Evolutionary conservation across 2,797 vertebrate genomes (phyloP).

Genomic region (Aplochiton taeniatus): DNA sequence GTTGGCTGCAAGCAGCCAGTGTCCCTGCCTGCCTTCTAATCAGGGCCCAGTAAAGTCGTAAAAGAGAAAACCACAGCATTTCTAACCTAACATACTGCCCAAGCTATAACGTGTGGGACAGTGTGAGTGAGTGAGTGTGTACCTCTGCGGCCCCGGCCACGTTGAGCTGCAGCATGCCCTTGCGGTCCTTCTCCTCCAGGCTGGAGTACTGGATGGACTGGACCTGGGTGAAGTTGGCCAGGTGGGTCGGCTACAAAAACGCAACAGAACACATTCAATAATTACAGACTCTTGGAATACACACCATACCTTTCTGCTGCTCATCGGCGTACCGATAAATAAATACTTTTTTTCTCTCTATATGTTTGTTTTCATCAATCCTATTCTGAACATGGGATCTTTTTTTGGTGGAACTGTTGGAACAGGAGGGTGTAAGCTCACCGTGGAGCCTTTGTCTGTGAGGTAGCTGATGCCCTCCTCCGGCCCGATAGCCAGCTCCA

Average conservation of each 20-base stretch:
- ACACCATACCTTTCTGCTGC: no score
- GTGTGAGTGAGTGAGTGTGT: slow-evolving; percentile 17
- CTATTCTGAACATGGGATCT: no score
- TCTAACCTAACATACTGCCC: no score
- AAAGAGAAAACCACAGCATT: background rate
- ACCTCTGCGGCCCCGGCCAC: slow-evolving; percentile 96
- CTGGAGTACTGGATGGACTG: slow-evolving; percentile 95
- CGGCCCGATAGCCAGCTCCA: slow-evolving; percentile 95
- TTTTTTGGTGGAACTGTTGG: no score
- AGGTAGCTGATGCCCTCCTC: slow-evolving; percentile 99
- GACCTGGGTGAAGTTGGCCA: slow-evolving; percentile 95
- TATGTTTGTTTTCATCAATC: no score
- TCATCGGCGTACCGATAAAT: no score
- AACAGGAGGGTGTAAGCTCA: slow-evolving; percentile 62
- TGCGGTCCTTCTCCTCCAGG: slow-evolving; percentile 94
- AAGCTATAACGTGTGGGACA: no score
- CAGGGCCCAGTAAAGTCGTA: background rate
- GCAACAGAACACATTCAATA: slow-evolving; percentile 11
- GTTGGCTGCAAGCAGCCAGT: no score
- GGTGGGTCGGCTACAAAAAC: slow-evolving; percentile 86
- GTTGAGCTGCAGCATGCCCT: slow-evolving; percentile 92
- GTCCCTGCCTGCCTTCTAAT: no score
- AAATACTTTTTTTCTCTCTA: no score
- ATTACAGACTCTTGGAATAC: background rate
- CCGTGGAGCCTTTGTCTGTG: slow-evolving; percentile 96